Evolutionary conservation across 2,797 vertebrate genomes (phyloP).

Genomic region (Xenentodon cancila): DNA sequence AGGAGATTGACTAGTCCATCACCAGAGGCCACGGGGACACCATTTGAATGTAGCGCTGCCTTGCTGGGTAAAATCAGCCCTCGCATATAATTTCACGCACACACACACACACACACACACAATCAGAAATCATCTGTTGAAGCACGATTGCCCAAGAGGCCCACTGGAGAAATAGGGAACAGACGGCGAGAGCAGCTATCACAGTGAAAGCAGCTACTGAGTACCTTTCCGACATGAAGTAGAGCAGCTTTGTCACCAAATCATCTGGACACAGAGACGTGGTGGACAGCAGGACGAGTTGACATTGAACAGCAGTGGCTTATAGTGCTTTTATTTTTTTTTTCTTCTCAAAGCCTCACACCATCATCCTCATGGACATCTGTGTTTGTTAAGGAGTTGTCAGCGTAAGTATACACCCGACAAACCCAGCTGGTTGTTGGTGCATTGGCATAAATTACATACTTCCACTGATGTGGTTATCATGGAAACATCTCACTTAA

Average conservation of each 20-base stretch:
- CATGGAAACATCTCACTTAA: conserved; percentile 52
- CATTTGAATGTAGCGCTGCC: conserved; percentile 30
- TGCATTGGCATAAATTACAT: conserved; percentile 66
- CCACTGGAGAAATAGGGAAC: conserved; percentile 29
- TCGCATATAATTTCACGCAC: conserved; percentile 8
- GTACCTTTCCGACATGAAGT: conserved; percentile 46
- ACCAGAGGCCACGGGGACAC: conserved; percentile 38
- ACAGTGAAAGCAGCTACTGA: conserved; percentile 47
- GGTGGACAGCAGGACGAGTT: conserved; percentile 42
- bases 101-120: conserved; percentile 7
- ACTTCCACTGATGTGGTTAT: conserved; percentile 48
- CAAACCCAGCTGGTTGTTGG: conserved; percentile 19
- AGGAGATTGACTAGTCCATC: conserved; percentile 53
- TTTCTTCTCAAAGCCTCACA: conserved; percentile 9
- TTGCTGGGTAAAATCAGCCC: conserved; percentile 43
- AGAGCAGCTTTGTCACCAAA: conserved; percentile 53
- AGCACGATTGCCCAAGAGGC: conserved; percentile 21
- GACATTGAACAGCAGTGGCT: conserved; percentile 54
- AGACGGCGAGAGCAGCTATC: conserved; percentile 42
- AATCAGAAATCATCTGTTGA: conserved; percentile 7
- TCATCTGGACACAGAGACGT: conserved; percentile 50
- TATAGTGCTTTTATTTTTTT: conserved; percentile 6
- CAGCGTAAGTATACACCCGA: too few relatives aligned
- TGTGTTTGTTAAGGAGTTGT: too few relatives aligned
- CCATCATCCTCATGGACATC: conserved; percentile 13